Evolutionary conservation across 2,797 vertebrate genomes (phyloP), one percentile per base, ranked within the genome.

Genomic region (Diplodus sargus): DNA sequence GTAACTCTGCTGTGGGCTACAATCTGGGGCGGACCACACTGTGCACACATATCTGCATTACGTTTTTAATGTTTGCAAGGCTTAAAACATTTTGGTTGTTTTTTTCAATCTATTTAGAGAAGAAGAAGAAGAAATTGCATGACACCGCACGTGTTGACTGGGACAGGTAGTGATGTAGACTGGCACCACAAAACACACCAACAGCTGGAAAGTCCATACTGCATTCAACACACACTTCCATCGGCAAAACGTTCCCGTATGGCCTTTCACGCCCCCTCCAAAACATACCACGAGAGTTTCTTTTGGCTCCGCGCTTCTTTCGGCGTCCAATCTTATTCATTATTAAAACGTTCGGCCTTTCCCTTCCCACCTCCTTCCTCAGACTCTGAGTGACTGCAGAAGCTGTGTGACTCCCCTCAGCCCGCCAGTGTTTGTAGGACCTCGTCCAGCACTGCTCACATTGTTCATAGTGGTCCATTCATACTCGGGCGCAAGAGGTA

Each of bases 221-320:
- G 63, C 48, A 48, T 70, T 58, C 60, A 70, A 34, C n/a, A 54
- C 49, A 64, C 69, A 69, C 61, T 75, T 74, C 64, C 73, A 83
- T 78, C 25, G 76, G 73, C 62, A 78, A 89, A 90, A 81, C 81
- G 79, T 86, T 90, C 81, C 87, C 83, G 86, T 83, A 73, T 86
- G 83, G 74, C 70, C 77, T 87, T 80, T 88, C 66, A 76, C 67
- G 60, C 54, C 52, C 45, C 23, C 79, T 81, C 78, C 70, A 80
- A 84, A 74, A 81, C 72, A 75, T 70, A 74, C 78, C 63, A 43
- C 15, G 18, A 62, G 59, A 72, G 85, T 85, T 86, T 87, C 63
- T 85, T 71, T 90, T 92, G 87, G 90, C 87, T 76, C 13, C 3
- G 0, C 68, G 20, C 49, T 78, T 80, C 76, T 84, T 56, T 82